These are phyloP conservation scores for Pseudorhiza aurosa DNA, from an alignment of 30 jellyfish, hydroid and myxozoan species.

Conservation along the genomic window DNA sequence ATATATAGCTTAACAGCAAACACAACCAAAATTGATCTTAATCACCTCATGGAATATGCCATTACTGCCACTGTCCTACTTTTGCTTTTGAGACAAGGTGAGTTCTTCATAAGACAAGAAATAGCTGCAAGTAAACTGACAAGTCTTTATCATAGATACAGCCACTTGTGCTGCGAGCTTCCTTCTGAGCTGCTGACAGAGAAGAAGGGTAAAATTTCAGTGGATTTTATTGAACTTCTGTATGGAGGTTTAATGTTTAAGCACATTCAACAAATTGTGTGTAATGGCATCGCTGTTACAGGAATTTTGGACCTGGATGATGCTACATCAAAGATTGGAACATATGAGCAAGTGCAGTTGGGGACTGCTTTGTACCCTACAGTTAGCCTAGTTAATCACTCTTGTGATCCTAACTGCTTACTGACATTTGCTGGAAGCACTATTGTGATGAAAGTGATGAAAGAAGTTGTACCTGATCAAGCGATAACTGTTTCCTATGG, in stretches of 20 bases:
- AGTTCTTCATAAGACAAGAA: constrained; percentile 14
- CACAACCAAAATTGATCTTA: constrained; percentile 19
- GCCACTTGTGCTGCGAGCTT: constrained; percentile 1
- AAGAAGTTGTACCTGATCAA: constrained; percentile 62
- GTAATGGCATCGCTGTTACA: constrained; percentile 90
- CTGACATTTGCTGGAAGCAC: constrained; percentile 53
- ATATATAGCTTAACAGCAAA: constrained; percentile 69
- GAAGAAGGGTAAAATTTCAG: not conserved
- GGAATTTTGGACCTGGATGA: constrained; percentile 26
- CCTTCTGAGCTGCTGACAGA: not conserved
- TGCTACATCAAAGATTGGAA: constrained; percentile 26
- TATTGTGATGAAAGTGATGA: constrained; percentile 43
- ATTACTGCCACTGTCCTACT: constrained; percentile 49
- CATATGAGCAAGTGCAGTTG: constrained; percentile 61
- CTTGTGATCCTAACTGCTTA: constrained; percentile 85
- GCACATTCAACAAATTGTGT: constrained; percentile 83
- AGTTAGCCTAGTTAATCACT: constrained; percentile 82
- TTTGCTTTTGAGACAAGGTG: constrained; percentile 12
- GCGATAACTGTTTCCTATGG: constrained; percentile 88
- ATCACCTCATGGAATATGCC: constrained; percentile 65
- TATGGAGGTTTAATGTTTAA: constrained; percentile 68
- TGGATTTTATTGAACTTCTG: not conserved
- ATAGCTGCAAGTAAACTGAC: not conserved
- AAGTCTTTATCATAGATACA: not conserved
- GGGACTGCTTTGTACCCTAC: constrained; percentile 90